Percentiles rank a stretch among this genome's conserved stretches.
These are phyloP conservation scores for Julus scanicus DNA, from an alignment of 2,888 invertebrate genomes.

Conservation along the genomic window DNA sequence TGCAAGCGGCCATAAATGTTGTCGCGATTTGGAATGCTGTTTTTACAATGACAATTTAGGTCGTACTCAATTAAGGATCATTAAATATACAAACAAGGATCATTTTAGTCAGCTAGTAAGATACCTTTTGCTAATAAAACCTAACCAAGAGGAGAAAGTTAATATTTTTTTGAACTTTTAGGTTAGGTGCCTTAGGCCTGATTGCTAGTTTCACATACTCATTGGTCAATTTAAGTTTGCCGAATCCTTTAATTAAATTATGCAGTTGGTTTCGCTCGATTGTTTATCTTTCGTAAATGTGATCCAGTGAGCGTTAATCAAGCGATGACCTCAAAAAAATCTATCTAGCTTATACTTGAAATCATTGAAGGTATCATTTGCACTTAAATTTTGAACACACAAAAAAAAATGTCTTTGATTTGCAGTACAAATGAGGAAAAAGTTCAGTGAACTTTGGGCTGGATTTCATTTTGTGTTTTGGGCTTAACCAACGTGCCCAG, in stretches of 20 bases:
- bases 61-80: constrained; percentile 10
- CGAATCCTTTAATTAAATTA: constrained; percentile 12
- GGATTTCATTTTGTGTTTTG: constrained; percentile 25
- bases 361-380: constrained; percentile 21
- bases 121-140: neutral
- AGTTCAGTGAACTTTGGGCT: constrained; percentile 40
- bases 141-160: neutral
- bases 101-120: neutral
- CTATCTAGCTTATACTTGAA: neutral
- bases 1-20: neutral
- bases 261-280: neutral
- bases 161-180: neutral
- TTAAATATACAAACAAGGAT: constrained; percentile 16
- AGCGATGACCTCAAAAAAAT: neutral
- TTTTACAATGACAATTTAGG: constrained; percentile 42
- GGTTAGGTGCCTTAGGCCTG: neutral
- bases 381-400: neutral
- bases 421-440: constrained; percentile 28
- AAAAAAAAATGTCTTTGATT: constrained; percentile 28
- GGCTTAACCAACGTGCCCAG: constrained; percentile 34
- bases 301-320: constrained; percentile 21
- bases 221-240: neutral
- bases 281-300: constrained; percentile 6
- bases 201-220: neutral
- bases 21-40: neutral